A percentile compares a stretch with the other conserved stretches of the same genome.
phyloP scores from a whole-genome alignment of 2,797 vertebrate species.

The Rhinoraja longicauda region DNA sequence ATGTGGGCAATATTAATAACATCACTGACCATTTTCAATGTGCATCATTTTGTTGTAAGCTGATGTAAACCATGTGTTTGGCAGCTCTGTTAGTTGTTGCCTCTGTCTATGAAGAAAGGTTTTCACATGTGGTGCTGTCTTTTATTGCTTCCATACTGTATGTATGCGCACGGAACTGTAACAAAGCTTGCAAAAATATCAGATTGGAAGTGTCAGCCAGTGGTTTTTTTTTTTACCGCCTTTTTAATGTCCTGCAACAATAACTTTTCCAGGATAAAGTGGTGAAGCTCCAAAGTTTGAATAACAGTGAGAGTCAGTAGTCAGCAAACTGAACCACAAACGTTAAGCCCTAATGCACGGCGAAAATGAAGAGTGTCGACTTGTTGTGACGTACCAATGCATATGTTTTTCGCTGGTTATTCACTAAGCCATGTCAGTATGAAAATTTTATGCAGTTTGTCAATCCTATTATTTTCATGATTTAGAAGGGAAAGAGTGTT shows the following conservation, averaged over 20 bases:
- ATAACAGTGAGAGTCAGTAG: background rate
- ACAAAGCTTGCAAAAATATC: constrained; percentile 32
- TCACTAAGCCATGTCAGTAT: background rate
- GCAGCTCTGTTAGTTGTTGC: constrained; percentile 24
- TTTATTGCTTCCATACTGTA: constrained; percentile 15
- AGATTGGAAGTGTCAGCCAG: background rate
- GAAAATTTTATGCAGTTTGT: background rate
- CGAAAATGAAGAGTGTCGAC: background rate
- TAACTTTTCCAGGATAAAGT: constrained; percentile 4
- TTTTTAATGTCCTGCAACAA: background rate
- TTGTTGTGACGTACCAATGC: background rate
- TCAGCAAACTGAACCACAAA: background rate
- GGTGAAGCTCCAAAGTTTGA: background rate
- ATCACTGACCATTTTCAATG: constrained; percentile 1
- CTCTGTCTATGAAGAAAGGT: constrained; percentile 10
- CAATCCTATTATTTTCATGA: background rate
- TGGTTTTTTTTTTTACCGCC: too few relatives aligned
- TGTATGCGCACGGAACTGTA: constrained; percentile 5
- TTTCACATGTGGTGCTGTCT: background rate
- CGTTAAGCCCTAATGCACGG: background rate
- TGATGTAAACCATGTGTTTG: constrained; percentile 25
- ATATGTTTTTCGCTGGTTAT: background rate
- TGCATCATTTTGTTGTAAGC: constrained; percentile 17
- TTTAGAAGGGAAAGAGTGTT: background rate
- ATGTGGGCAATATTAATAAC: constrained; percentile 16